Base-by-base conservation (phyloP, 2,797 vertebrate species). In the Danio tinwini region DNA sequence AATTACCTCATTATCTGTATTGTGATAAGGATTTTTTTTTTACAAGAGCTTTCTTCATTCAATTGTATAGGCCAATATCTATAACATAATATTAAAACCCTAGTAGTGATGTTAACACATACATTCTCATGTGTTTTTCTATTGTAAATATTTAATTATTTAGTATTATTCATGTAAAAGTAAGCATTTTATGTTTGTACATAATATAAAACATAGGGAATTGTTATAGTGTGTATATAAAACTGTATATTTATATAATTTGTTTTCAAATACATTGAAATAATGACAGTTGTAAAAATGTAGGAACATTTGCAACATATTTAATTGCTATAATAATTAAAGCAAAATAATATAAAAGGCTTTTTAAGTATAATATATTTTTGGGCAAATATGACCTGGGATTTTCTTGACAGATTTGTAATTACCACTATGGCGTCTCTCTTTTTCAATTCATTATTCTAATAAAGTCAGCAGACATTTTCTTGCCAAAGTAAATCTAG, bases 1-100 rank as follows among this genome's bases (percentile, higher is more conserved):
- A 92, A 89, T 91, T 90, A 87, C 64, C 84, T 86, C 91, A 93
- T 92, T 92, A 92, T 83, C 69, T 17, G 50, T 74, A 37, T 10
- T 58, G 49, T 82, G 85, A 84, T 89, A 70, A 89, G 80, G 42
- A 88, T 87, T 91, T 29, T 29, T 29, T 29, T 87, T 93, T 93
- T 90, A 91, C 88, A 84, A 73, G 76, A 10, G 85, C 83, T 53
- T 7, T 65, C 82, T 89, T 85, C 86, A 85, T 82, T 81, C 74
- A 59, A 47, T 29, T 63, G 81, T 83, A 50, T 64, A 59, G 73
- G 55, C 37, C 72, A 44, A 7, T 37, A 14, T 40, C 19, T 56
- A 40, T 13, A 67, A 58, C 61, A 5, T 14, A 52, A 14, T 63
- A 62, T 42, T 1, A 29, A 29, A 29, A 3, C 29, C 29, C 29